Evolutionary conservation across 1,140 invertebrate genomes (phyloP), one percentile per base, ranked within the genome.

Genomic region (Neodiprion fabricii): DNA sequence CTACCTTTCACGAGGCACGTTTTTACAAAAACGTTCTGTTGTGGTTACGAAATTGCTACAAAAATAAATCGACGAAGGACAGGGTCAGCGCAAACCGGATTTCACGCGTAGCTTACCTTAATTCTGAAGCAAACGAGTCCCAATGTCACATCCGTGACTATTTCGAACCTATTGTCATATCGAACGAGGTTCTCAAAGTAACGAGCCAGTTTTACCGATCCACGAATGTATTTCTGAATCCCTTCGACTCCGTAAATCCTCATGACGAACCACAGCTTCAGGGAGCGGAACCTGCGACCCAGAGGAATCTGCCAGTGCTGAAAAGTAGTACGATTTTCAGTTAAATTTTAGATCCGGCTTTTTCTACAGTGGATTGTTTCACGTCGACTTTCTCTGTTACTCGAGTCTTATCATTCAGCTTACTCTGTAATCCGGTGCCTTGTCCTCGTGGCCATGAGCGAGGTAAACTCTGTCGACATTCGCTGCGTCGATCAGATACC

Each of bases 61-160:
- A 40, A 40, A 5, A 40, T 40, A 40, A 40, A 40, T 40, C 17
- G 28, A 40, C 28, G 5, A 40, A 40, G 28, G 5, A 40, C 28
- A 5, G 17, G 17, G 17, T 21, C 17, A 21, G 17, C 17, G 17
- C 17, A 21, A 21, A 21, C 17, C 17, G 17, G 17, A 21, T 21
- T 1, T 21, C 1, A 21, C 17, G 17, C 17, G 17, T 21, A 21
- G 17, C 10, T 53, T 61, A 61, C 53, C 88, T 92, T 94, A 28
- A 96, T 84, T 79, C 94, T 89, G 82, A 97, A 97, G 78, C 95
- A 96, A 8, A 97, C 95, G 14, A 98, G 86, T 0, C 95, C 96
- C 88, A 97, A 88, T 7, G 90, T 88, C 5, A 92, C 91, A 23
- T 93, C 90, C 14, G 90, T 89, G 28, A 93, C 88, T 50, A 97